A percentile compares a stretch with the other conserved stretches of the same genome.
These are phyloP conservation scores for Neotoxoptera formosana DNA, from an alignment of 1,140 invertebrate genomes.

Conservation along the genomic window DNA sequence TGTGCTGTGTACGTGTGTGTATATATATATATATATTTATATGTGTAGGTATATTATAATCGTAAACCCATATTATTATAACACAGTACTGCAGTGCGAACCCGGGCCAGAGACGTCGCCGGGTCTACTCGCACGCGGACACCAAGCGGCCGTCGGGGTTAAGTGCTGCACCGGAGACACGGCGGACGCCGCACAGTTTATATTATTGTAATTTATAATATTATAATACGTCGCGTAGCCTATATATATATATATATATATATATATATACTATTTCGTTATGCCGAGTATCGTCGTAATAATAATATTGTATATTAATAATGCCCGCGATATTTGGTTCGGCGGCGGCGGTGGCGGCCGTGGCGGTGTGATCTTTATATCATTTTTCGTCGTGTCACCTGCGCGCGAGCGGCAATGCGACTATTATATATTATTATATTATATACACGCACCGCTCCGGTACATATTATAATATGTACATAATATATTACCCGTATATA, in stretches of 20 bases:
- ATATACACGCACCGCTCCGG: not conserved
- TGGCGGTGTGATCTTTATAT: slow-evolving; percentile 17
- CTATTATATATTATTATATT: not conserved
- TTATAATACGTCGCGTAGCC: not conserved
- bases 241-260: too few relatives aligned
- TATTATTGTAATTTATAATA: not conserved
- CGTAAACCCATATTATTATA: not conserved
- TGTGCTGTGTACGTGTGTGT: too few relatives aligned
- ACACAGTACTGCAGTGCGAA: not conserved
- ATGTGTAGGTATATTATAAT: not conserved
- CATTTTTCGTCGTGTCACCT: slow-evolving; percentile 36
- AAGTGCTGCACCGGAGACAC: not conserved
- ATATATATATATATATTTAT: not conserved
- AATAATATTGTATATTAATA: slow-evolving; percentile 15
- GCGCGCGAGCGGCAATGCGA: not conserved
- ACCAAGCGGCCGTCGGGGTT: not conserved
- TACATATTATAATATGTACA: not conserved
- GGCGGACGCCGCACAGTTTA: not conserved
- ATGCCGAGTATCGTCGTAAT: not conserved
- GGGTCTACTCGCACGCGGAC: not conserved
- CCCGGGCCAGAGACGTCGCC: not conserved
- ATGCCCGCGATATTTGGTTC: not conserved
- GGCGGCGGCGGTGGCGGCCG: not conserved
- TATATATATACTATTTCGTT: not conserved
- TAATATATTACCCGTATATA: too few relatives aligned